Base-by-base conservation (phyloP, 2,888 invertebrate species). In the Agonopterix arenella region DNA sequence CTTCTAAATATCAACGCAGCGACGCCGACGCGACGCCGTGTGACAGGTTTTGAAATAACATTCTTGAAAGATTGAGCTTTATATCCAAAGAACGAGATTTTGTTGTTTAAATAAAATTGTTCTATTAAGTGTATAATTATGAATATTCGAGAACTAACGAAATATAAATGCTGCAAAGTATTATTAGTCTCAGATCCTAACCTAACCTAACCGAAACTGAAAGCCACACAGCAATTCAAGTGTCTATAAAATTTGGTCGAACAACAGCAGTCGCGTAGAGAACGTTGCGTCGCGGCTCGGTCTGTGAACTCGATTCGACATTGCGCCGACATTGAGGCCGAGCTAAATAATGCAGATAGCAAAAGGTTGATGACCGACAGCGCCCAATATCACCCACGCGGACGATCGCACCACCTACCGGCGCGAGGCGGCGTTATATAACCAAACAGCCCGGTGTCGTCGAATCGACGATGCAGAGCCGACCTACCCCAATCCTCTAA, bases 281-380 rank as follows among this genome's bases (percentile, higher is more conserved):
- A 79, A 76, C 79, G 76, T 62, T 68, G 64, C 77, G 70, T 62
- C 73, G 75, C 74, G 62, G 66, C 74, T 69, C 67, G 85, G 86
- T 84, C 84, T 78, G 68, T 83, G 85, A 84, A 85, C 86, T 79
- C 80, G 72, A 11, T 11, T 79, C 84, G 88, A 88, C 88, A 84
- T 89, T 88, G 86, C 71, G 76, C 72, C 84, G 86, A 78, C 86
- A 83, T 86, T 88, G 81, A 75, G 28, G 81, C 70, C 80, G 78
- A 74, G 81, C 84, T 77, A 82, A 86, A 85, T 84, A 83, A 84
- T 82, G 81, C 79, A 85, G 88, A 88, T 88, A 89, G 84, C 84
- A 69, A 66, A 73, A 69, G 84, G 82, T 85, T 76, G 77, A 80
- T 78, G 88, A 81, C 86, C 88, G 84, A 77, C 84, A 79, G 73